Percentiles rank a stretch among this genome's conserved stretches.
These are phyloP conservation scores for Solenopsis fugax DNA, from an alignment of 1,140 invertebrate species.

Conservation along the genomic window DNA sequence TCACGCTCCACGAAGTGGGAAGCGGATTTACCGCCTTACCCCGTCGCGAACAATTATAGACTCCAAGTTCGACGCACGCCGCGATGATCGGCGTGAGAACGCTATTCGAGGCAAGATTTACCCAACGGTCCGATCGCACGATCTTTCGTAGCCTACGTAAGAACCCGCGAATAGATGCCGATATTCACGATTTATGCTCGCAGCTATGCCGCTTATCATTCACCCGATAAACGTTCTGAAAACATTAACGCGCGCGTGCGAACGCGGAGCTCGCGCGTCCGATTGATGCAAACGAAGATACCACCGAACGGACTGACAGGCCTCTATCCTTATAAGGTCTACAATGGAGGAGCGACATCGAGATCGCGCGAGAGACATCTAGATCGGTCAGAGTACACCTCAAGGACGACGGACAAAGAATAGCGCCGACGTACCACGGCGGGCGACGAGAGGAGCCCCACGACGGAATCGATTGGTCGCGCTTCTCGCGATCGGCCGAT, in stretches of 20 bases:
- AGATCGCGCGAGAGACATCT: constrained; percentile 40
- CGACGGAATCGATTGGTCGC: constrained; percentile 71
- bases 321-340: background rate
- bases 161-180: background rate
- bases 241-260: background rate
- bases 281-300: constrained; percentile 20
- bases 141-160: background rate
- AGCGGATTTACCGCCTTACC: constrained; percentile 58
- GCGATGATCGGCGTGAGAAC: constrained; percentile 42
- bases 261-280: background rate
- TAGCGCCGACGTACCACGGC: constrained; percentile 41
- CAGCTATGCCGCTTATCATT: background rate
- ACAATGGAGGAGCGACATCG: constrained; percentile 29
- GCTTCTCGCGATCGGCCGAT: constrained; percentile 74
- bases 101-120: constrained; percentile 15
- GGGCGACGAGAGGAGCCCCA: constrained; percentile 57
- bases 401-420: constrained; percentile 70
- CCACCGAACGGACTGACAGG: background rate
- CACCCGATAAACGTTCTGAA: background rate
- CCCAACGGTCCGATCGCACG: background rate
- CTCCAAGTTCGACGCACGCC: constrained; percentile 19
- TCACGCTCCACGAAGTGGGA: constrained; percentile 67
- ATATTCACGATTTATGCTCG: background rate
- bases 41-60: constrained; percentile 48
- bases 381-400: constrained; percentile 56